Base-by-base conservation (phyloP, 2,888 invertebrate species). In the Mesochorus sp. region DNA sequence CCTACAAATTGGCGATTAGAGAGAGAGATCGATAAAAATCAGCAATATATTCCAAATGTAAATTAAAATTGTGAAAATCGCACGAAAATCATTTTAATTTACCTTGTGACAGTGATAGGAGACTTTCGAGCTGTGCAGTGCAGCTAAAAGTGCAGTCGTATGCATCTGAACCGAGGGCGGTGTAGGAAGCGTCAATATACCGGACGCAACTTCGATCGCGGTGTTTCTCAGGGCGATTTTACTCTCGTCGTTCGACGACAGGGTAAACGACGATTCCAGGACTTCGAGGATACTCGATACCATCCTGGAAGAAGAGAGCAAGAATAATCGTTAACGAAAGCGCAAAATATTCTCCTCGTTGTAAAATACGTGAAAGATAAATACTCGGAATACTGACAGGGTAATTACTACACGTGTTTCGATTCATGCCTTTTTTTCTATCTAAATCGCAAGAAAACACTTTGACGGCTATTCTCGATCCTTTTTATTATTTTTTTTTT, bases 71-170 rank as follows among this genome's bases (percentile, higher is more conserved):
- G 42, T 26, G n/a, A n/a, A n/a, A n/a, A n/a, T 49, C 14, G 28
- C 6, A n/a, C 14, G 8, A 37, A 17, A 53, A 53, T 19, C 44
- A 6, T 42, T 49, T 42, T 14, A 26, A 79, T 84, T 76, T 86
- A 95, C 97, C 93, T 98, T 98, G 88, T 97, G 97, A 84, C 94
- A 94, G 88, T 98, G 97, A 91, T 98, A 98, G 3, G 94, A 91
- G 26, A 94, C 92, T 49, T 95, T 94, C 28, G 95, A 95, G 24
- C 94, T 93, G 86, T 96, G 95, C 31, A 98, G 91, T 0, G 97
- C 95, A 0, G 97, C 95, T 82, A 99, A 91, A 73, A 98, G 93
- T 26, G 95, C 95, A 87, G 97, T 97, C 1, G 97, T 96, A 77
- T 95, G 95, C 67, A 95, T 93, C 88, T 96, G 95, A 3, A 96